These are phyloP conservation scores for Thunnus albacares DNA, from an alignment of 2,797 vertebrate genomes.

Conservation along the genomic window DNA sequence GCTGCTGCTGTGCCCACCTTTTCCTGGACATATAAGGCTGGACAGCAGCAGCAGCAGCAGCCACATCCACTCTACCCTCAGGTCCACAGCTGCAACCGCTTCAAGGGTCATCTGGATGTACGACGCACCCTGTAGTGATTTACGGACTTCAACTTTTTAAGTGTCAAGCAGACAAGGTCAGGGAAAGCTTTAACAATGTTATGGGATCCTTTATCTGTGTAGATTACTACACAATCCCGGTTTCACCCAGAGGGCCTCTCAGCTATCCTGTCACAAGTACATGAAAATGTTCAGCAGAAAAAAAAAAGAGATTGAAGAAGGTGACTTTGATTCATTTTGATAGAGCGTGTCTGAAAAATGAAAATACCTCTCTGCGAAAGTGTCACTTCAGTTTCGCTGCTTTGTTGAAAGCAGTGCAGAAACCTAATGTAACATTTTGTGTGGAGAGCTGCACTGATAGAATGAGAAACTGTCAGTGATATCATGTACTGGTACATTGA, in stretches of 20 bases:
- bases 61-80: slow-evolving; percentile 51
- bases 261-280: slow-evolving; percentile 59
- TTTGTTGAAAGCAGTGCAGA: slow-evolving; percentile 43
- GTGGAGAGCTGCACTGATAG: slow-evolving; percentile 16
- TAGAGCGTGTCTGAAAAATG: slow-evolving; percentile 68
- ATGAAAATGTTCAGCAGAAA: slow-evolving; percentile 48
- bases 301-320: slow-evolving; percentile 53
- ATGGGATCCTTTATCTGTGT: slow-evolving; percentile 44
- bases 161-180: slow-evolving; percentile 60
- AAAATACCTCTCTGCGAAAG: slow-evolving; percentile 64
- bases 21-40: slow-evolving; percentile 82
- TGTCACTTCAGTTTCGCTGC: slow-evolving; percentile 63
- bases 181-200: slow-evolving; percentile 39
- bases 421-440: slow-evolving; percentile 44
- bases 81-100: slow-evolving; percentile 33
- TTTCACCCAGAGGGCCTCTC: slow-evolving; percentile 52
- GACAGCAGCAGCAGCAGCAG: slow-evolving; percentile 55
- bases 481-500: slow-evolving; percentile 30
- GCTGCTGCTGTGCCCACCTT: slow-evolving; percentile 78
- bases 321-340: slow-evolving; percentile 72
- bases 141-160: slow-evolving; percentile 62
- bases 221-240: slow-evolving; percentile 18
- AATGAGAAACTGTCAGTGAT: slow-evolving; percentile 37
- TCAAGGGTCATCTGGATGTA: slow-evolving; percentile 52
- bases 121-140: slow-evolving; percentile 15